Evolutionary conservation across 2,113 vertebrate species (phyloP).

Genomic region (Pantherophis guttatus): DNA sequence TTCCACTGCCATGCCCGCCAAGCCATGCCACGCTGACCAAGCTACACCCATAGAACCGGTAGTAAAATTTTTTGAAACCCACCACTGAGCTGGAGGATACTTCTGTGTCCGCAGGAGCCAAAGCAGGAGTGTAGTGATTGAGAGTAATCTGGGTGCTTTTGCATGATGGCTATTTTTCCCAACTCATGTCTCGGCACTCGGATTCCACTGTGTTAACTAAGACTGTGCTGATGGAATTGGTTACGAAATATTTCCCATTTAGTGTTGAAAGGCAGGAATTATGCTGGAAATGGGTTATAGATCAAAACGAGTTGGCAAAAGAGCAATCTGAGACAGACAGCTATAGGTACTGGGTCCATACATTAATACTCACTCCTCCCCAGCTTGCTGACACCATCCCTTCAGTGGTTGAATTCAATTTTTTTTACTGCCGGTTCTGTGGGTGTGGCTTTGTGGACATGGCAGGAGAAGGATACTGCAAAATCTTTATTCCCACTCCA

Average conservation of each 20-base stretch:
- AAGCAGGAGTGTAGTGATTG: neutral
- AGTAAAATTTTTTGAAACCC: no score
- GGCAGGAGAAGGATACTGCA: no score
- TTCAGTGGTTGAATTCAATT: no score
- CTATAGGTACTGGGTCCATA: neutral
- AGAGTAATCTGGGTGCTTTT: neutral
- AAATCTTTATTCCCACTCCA: no score
- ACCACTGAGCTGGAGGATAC: neutral
- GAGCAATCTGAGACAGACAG: neutral
- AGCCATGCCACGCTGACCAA: no score
- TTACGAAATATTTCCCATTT: neutral
- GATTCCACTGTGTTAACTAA: neutral
- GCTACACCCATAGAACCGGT: no score
- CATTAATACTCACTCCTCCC: neutral
- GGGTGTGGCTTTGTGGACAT: no score
- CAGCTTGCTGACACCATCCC: neutral
- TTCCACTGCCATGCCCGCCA: no score
- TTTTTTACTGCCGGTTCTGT: no score
- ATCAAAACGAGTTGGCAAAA: neutral
- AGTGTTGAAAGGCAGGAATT: neutral
- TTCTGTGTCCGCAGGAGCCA: neutral
- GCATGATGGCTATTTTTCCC: neutral
- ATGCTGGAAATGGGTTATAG: neutral
- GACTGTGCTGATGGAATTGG: neutral
- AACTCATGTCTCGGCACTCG: neutral